Base-by-base conservation (phyloP, 2,888 invertebrate species). In the Vesta saturnalis region DNA sequence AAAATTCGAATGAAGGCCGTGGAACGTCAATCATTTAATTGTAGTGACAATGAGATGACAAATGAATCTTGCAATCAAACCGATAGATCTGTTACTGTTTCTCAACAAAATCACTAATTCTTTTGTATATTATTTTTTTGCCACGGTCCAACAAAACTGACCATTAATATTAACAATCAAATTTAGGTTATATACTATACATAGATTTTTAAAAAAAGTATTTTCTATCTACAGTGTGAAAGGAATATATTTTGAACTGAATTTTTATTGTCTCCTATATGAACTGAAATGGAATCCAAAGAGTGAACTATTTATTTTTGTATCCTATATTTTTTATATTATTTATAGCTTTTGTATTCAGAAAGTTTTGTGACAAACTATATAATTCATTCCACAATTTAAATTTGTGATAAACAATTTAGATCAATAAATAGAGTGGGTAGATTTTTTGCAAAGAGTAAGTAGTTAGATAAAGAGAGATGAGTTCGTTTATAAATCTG, bases 1-100 rank as follows among this genome's bases (percentile, higher is more conserved):
- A 81, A 81, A 65, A 77, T 81, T 39, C 77, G 80, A 19, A 83
- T 82, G 82, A 78, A 78, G 58, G 79, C 80, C 10, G 66, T 81
- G 52, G 79, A 81, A 69, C 64, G 78, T 19, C 73, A 72, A 43
- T 64, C 72, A 5, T 18, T 76, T 21, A 75, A 74, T 22, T 74
- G 74, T 66, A 69, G 69, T 21, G 71, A 72, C 47, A 62, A 70
- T 8, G 74, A 69, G 56, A 74, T 73, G 55, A 71, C 73, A 49
- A 63, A 61, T 12, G 76, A 75, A 54, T 75, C 76, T 12, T 77
- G 77, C 62, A 72, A 73, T 60, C 73, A 75, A 52, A 61, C 70
- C 35, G 70, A 67, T 8, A 60, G 60, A 61, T 57, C 70, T 56
- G 61, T 71, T 15, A 56, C 66, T 49, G 69, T 71, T 52, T 30